These are phyloP conservation scores for Euura saliciscinereae DNA, from an alignment of 1,140 invertebrate species.

Conservation along the genomic window DNA sequence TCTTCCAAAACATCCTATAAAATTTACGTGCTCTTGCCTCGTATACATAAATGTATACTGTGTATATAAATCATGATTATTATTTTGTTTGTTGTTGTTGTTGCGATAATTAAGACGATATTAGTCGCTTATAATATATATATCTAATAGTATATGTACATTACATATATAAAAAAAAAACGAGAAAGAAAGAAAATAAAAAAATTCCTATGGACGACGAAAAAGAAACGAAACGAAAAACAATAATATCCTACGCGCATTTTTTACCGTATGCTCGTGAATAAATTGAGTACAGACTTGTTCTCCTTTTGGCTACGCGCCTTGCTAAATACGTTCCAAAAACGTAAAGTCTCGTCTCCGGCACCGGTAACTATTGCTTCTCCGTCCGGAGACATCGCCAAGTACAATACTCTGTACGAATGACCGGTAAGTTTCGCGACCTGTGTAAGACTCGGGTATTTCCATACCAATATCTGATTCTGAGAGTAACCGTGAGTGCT, in stretches of 20 bases:
- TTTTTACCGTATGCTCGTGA: constrained; percentile 81
- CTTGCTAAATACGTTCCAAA: constrained; percentile 99
- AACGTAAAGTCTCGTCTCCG: constrained; percentile 97
- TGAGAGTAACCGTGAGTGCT: constrained; percentile 99
- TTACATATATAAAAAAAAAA: not conserved
- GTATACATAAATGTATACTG: too few relatives aligned
- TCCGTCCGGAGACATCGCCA: constrained; percentile 98
- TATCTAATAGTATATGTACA: too few relatives aligned
- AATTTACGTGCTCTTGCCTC: too few relatives aligned
- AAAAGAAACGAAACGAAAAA: not conserved
- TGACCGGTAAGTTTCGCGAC: constrained; percentile 99
- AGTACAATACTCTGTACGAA: constrained; percentile 94
- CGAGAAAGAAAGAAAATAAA: constrained; percentile 14
- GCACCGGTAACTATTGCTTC: constrained; percentile 99
- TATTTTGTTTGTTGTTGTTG: too few relatives aligned
- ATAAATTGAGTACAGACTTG: constrained; percentile 96
- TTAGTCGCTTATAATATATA: too few relatives aligned
- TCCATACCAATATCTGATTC: constrained; percentile 99
- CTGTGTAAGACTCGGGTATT: constrained; percentile 95
- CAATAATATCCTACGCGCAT: constrained; percentile 4
- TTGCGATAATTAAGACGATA: too few relatives aligned
- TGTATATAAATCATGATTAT: too few relatives aligned
- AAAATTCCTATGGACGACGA: constrained; percentile 10
- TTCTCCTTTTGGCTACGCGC: constrained; percentile 94
- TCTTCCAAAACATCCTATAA: too few relatives aligned